Percentiles rank a stretch among this genome's conserved stretches.
Conservation (phyloP, 2,888 invertebrate genomes). For the Idaea dimidiata region DNA sequence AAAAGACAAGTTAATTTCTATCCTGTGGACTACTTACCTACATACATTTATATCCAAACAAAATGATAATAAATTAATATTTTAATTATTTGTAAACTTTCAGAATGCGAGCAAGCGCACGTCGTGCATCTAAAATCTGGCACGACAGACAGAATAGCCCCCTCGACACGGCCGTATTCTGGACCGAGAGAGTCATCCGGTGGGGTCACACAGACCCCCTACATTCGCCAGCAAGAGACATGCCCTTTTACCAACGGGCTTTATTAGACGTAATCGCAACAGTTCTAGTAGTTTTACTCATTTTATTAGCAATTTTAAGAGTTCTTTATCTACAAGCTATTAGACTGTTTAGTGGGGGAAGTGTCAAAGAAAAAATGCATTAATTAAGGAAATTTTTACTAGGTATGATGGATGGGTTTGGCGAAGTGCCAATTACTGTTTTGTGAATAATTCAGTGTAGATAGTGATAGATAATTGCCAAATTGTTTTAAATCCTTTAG, state of each 20-base stretch:
- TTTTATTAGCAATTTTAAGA: slow-evolving; percentile 42
- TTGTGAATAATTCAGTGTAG: neutral
- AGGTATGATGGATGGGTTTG: neutral
- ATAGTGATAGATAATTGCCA: neutral
- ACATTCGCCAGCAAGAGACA: slow-evolving; percentile 52
- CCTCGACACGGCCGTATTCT: slow-evolving; percentile 79
- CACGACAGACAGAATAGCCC: slow-evolving; percentile 74
- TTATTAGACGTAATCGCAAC: slow-evolving; percentile 60
- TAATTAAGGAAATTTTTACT: slow-evolving; percentile 30
- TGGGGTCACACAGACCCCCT: slow-evolving; percentile 61
- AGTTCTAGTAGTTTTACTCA: slow-evolving; percentile 37
- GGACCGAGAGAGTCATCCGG: slow-evolving; percentile 78
- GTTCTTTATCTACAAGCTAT: slow-evolving; percentile 43
- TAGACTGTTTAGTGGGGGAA: slow-evolving; percentile 42
- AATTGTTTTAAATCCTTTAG: neutral
- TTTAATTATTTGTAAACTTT: slow-evolving; percentile 21
- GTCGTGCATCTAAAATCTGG: slow-evolving; percentile 73
- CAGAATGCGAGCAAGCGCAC: slow-evolving; percentile 70
- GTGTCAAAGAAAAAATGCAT: slow-evolving; percentile 60
- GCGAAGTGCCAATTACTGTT: neutral
- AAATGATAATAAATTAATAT: too few relatives aligned
- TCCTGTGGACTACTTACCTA: too few relatives aligned
- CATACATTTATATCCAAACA: too few relatives aligned
- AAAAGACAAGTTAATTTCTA: too few relatives aligned
- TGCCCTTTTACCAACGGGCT: slow-evolving; percentile 52